Conservation (phyloP, 1,140 invertebrate genomes). For the Cydia splendana region DNA sequence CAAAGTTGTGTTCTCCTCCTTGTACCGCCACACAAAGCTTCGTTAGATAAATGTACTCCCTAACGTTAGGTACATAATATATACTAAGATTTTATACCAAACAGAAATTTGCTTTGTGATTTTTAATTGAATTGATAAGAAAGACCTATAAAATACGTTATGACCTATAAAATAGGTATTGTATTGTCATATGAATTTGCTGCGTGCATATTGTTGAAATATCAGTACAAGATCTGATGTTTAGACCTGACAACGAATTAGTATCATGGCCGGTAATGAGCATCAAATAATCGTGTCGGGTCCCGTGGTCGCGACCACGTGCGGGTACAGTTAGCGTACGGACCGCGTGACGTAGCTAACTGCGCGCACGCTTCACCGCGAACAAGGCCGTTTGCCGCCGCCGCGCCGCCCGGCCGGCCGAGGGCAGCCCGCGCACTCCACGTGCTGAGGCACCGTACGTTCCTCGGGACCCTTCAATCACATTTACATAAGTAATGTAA, state of each 20-base stretch:
- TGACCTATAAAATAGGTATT: no score
- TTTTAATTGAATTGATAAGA: no score
- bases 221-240: neutral
- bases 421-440: neutral
- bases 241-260: conserved; percentile 10
- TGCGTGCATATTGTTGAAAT: neutral
- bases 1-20: neutral
- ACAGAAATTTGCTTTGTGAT: no score
- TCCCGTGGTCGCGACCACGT: conserved; percentile 35
- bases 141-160: no score
- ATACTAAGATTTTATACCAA: no score
- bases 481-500: conserved; percentile 15
- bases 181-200: no score
- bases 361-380: conserved; percentile 39
- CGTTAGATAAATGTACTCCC: no score
- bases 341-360: conserved; percentile 33
- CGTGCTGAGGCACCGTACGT: conserved; percentile 26
- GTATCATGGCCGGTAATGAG: conserved; percentile 32
- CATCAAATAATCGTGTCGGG: conserved; percentile 23
- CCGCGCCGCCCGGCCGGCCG: neutral
- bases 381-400: conserved; percentile 44
- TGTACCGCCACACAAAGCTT: neutral
- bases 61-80: no score
- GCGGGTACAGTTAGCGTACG: conserved; percentile 37
- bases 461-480: conserved; percentile 13